Base-by-base conservation (phyloP, 2,888 invertebrate species). In the Cerastis rubricosa region DNA sequence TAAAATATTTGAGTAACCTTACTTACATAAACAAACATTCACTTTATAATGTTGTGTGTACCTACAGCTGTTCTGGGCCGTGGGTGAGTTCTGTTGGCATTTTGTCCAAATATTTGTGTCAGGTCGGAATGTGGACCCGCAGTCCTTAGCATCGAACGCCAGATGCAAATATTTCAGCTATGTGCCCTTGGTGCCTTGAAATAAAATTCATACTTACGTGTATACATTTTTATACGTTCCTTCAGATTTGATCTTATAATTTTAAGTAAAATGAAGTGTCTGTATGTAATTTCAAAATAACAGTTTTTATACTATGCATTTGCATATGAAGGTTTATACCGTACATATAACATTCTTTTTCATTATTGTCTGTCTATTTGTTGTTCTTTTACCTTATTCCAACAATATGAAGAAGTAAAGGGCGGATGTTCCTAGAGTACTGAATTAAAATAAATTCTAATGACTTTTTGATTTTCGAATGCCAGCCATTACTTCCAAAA, bases 61-160 rank as follows among this genome's bases (percentile, higher is more conserved):
- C 9, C 22, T 11, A 29, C 25, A 17, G 40, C 25, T 25, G 43
- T 35, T 35, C 3, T 12, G 43, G 47, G 14, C 35, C 25, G 12
- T 6, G 4, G 7, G 68, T 59, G 64, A 64, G 29, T 47, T 51
- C 22, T 35, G 59, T 19, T 35, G 69, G 69, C 40, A 78, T 78
- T 83, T 51, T 54, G 64, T 69, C 59, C 40, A 80, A 80, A 83
- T 80, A 80, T 69, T 65, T 83, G 59, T 59, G 78, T 69, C 57
- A 59, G 45, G 17, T 12, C 5, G 69, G 80, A 78, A 80, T 83
- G 57, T 65, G 49, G 66, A 59, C 43, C 59, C 29, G 22, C 51
- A 54, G 9, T 65, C 66, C 22, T 76, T 12, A 78, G 29, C 59
- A 54, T 69, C n/a, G 80, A 83, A 77, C 11, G 69, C 35, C 47